A percentile compares a stretch with the other conserved stretches of the same genome.
phyloP scores from a whole-genome alignment of 2,797 vertebrate genomes.

The Pseudomugil gertrudae region DNA sequence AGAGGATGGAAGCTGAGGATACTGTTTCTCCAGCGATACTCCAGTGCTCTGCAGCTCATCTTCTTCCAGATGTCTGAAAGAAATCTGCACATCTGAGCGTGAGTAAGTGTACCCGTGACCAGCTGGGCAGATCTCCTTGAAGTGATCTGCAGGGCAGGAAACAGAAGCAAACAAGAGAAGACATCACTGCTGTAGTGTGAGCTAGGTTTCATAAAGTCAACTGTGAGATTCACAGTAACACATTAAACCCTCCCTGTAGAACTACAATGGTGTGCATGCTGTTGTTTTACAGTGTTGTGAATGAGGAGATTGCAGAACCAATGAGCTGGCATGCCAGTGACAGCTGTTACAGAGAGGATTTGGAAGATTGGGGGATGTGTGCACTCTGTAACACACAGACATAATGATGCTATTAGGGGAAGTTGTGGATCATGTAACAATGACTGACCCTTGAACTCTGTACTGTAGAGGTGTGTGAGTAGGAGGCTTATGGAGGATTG shows the following conservation, averaged over 20 bases:
- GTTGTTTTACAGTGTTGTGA: slow-evolving; percentile 34
- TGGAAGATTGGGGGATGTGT: slow-evolving; percentile 40
- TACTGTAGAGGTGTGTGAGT: slow-evolving; percentile 39
- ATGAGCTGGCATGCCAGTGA: slow-evolving; percentile 44
- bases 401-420: slow-evolving; percentile 39
- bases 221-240: slow-evolving; percentile 49
- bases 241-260: slow-evolving; percentile 60
- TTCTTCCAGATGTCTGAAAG: slow-evolving; percentile 87
- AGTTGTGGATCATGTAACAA: slow-evolving; percentile 58
- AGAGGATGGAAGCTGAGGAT: slow-evolving; percentile 64
- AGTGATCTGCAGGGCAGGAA: slow-evolving; percentile 76
- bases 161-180: slow-evolving; percentile 42
- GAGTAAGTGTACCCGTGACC: slow-evolving; percentile 86
- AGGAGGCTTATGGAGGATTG: slow-evolving; percentile 64
- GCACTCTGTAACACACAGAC: slow-evolving; percentile 38
- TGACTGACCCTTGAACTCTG: slow-evolving; percentile 66
- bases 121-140: slow-evolving; percentile 86
- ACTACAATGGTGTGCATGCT: slow-evolving; percentile 51
- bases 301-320: slow-evolving; percentile 30
- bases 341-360: slow-evolving; percentile 58
- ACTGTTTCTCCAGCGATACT: slow-evolving; percentile 65
- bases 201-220: slow-evolving; percentile 10
- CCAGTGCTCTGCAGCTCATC: slow-evolving; percentile 83
- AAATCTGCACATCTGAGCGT: slow-evolving; percentile 82
- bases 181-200: slow-evolving; percentile 27